Conservation (phyloP, 2,797 vertebrate genomes). For the Crenichthys baileyi region DNA sequence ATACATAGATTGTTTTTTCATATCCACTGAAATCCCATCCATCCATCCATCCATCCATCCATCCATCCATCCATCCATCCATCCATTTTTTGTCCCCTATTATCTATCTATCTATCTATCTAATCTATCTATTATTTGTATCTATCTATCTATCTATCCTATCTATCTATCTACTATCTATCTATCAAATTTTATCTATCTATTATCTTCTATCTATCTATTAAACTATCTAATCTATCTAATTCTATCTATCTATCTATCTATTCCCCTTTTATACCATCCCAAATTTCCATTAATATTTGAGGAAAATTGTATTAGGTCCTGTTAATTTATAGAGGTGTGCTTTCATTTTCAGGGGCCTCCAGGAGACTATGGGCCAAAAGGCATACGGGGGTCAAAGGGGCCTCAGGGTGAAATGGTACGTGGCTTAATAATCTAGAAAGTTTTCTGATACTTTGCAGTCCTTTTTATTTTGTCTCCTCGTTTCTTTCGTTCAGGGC, state of each 20-base stretch:
- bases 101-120: background rate
- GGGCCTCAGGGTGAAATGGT: slow-evolving; percentile 91
- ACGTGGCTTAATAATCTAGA: slow-evolving; percentile 50
- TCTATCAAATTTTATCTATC: too few species aligned
- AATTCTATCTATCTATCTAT: too few species aligned
- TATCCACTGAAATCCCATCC: background rate
- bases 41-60: background rate
- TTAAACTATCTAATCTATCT: too few species aligned
- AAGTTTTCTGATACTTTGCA: slow-evolving; percentile 2
- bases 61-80: background rate
- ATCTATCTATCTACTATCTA: too few species aligned
- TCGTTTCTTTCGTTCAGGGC: slow-evolving; percentile 78
- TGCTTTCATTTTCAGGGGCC: slow-evolving; percentile 82
- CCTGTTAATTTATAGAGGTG: background rate
- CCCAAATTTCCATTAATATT: too few species aligned
- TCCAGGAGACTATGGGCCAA: slow-evolving; percentile 91
- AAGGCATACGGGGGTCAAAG: slow-evolving; percentile 91
- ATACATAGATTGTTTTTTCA: background rate
- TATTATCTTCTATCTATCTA: too few species aligned
- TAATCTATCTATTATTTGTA: too few species aligned
- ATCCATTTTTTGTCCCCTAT: too few species aligned
- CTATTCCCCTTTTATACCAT: too few species aligned
- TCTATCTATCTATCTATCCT: background rate
- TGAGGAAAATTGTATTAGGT: background rate
- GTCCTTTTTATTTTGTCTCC: slow-evolving; percentile 14